Percentiles rank a stretch among this genome's conserved stretches.
Evolutionary conservation across 2,888 invertebrate species (phyloP).

Genomic region (Drosophila anomalata): DNA sequence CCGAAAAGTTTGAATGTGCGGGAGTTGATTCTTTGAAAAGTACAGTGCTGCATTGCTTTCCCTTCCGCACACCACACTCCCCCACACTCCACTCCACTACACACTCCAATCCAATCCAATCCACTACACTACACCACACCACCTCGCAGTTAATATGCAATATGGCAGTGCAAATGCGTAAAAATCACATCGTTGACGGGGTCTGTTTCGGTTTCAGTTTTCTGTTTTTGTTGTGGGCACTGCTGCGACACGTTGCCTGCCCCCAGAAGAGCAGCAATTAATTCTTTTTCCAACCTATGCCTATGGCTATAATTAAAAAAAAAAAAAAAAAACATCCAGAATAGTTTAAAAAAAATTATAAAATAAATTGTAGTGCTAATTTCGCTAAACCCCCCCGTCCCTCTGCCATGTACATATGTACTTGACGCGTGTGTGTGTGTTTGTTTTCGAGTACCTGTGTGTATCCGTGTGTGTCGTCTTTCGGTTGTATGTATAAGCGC

Average conservation of each 20-base stretch:
- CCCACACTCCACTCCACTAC: background rate
- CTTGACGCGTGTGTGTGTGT: constrained; percentile 43
- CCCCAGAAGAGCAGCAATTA: constrained; percentile 26
- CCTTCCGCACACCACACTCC: constrained; percentile 4
- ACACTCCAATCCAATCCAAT: background rate
- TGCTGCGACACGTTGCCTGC: constrained; percentile 40
- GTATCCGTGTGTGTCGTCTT: constrained; percentile 27
- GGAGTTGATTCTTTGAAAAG: constrained; percentile 52
- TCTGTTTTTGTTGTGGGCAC: constrained; percentile 33
- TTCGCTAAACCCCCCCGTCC: constrained; percentile 42
- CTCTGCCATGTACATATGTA: constrained; percentile 39
- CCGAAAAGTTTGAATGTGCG: background rate
- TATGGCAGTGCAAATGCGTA: constrained; percentile 69
- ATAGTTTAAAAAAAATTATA: background rate
- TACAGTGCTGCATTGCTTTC: constrained; percentile 68
- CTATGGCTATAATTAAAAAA: constrained; percentile 27
- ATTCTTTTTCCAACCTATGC: constrained; percentile 5
- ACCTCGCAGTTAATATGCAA: constrained; percentile 57
- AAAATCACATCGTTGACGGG: constrained; percentile 57
- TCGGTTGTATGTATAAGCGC: constrained; percentile 37
- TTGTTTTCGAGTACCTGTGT: constrained; percentile 39
- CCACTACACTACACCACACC: background rate
- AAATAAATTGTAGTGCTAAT: constrained; percentile 44
- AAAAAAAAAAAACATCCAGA: constrained; percentile 27
- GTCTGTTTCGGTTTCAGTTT: constrained; percentile 29